Base-by-base conservation (phyloP, 2,888 invertebrate species). In the Drosophila merina region DNA sequence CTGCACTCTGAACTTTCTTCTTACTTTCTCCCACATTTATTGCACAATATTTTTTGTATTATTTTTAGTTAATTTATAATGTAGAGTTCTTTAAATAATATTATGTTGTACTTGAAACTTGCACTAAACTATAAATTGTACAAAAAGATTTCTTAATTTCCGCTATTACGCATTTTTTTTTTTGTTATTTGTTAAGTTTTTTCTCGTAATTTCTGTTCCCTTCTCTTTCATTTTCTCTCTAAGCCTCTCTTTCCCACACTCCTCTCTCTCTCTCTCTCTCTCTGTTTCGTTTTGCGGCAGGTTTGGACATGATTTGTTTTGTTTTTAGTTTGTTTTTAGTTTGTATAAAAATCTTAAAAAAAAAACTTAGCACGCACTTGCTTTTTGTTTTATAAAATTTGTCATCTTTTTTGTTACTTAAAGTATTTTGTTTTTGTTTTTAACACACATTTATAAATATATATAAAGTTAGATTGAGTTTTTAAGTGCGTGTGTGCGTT, bases 51-150 rank as follows among this genome's bases (percentile, higher is more conserved):
- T 42, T 44, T 44, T 31, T 49, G 36, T 38, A 38, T 38, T 38
- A 50, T 71, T 55, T 44, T 55, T 44, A 57, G 14, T 48, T 57
- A 42, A 42, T 54, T 59, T 62, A 58, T 58, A 40, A 38, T 55
- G 47, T 56, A 62, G 51, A 59, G 44, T 71, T 44, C 30, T 55
- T 71, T 55, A 70, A 64, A 64, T 64, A 64, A 64, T 54, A 52
- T 64, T 72, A 72, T 70, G 63, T 70, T 70, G 70, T 70, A 70
- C 72, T 70, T 70, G 72, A 70, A 72, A 62, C 63, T 70, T 70
- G 70, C 72, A 70, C 72, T 70, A 70, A 70, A 70, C 70, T 70
- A 72, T 62, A 70, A 60, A 69, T 69, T 69, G 68, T 70, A 68
- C 68, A 68, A 68, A 68, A 68, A 70, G 68, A 68, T 64, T 64